Percentiles rank a stretch among this genome's conserved stretches.
Conservation (phyloP, 2,113 vertebrate genomes). For the Mus musculus region DNA sequence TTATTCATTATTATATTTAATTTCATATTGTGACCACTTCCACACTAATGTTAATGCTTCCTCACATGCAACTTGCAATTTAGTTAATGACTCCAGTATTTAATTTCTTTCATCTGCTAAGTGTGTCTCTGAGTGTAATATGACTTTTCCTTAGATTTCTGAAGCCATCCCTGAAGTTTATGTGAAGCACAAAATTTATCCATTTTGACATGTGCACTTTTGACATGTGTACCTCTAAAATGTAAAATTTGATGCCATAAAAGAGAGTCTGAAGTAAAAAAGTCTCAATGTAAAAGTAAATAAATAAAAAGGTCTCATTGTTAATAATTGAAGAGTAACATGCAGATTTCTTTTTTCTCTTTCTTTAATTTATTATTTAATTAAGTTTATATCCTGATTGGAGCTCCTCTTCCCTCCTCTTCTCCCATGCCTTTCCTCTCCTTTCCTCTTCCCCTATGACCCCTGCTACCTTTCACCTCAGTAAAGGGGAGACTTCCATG, state of each 20-base stretch:
- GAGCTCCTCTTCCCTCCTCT: too few relatives aligned
- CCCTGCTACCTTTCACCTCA: too few relatives aligned
- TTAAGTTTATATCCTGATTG: too few relatives aligned
- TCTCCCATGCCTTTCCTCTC: too few relatives aligned
- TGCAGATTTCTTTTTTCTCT: not conserved
- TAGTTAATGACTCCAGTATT: constrained; percentile 53
- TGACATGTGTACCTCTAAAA: constrained; percentile 56
- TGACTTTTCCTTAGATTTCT: constrained; percentile 67
- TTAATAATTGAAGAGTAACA: not conserved
- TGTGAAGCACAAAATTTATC: constrained; percentile 66
- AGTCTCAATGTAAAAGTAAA: too few relatives aligned
- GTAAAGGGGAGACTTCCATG: too few relatives aligned
- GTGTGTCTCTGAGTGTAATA: constrained; percentile 59
- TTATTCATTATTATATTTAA: constrained; percentile 72
- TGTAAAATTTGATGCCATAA: constrained; percentile 47
- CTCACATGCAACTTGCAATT: constrained; percentile 49
- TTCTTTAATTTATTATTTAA: too few relatives aligned
- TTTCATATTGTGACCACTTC: constrained; percentile 54
- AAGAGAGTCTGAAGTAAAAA: constrained; percentile 37
- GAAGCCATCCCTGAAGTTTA: constrained; percentile 58
- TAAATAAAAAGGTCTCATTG: not conserved
- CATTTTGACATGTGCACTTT: constrained; percentile 62
- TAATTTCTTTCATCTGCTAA: constrained; percentile 69
- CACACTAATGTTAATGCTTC: constrained; percentile 59
- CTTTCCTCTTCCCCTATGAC: too few relatives aligned